Conservation (phyloP, 2,113 vertebrate species). For the Zosterops hypoxanthus region DNA sequence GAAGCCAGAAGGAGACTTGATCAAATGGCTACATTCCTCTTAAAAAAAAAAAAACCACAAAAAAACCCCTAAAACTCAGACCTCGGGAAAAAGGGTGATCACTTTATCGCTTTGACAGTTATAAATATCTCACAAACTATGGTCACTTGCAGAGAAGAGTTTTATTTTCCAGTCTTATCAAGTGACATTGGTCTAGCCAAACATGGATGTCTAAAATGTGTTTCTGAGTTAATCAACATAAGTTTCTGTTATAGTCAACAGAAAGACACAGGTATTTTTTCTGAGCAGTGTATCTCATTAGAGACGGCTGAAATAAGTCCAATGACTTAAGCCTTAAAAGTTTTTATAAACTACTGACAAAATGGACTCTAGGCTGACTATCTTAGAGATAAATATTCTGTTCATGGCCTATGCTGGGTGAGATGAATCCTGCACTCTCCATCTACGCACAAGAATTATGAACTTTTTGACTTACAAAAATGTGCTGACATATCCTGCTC, state of each 20-base stretch:
- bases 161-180: background rate
- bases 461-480: slow-evolving; percentile 5
- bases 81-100: background rate
- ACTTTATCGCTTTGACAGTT: background rate
- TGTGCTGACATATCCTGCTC: background rate
- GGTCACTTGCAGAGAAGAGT: background rate
- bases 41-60: background rate
- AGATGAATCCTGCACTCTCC: background rate
- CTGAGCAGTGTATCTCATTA: background rate
- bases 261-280: background rate
- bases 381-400: background rate
- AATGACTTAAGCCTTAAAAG: background rate
- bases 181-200: background rate
- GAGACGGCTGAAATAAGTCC: background rate
- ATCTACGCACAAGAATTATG: background rate
- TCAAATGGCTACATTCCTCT: background rate
- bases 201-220: background rate
- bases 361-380: background rate
- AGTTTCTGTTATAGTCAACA: background rate
- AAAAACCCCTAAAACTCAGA: background rate
- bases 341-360: background rate
- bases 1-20: background rate
- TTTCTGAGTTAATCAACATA: background rate
- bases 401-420: background rate
- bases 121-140: background rate